Evolutionary conservation across 2,113 vertebrate genomes (phyloP).

Genomic region (Grallaria varia): DNA sequence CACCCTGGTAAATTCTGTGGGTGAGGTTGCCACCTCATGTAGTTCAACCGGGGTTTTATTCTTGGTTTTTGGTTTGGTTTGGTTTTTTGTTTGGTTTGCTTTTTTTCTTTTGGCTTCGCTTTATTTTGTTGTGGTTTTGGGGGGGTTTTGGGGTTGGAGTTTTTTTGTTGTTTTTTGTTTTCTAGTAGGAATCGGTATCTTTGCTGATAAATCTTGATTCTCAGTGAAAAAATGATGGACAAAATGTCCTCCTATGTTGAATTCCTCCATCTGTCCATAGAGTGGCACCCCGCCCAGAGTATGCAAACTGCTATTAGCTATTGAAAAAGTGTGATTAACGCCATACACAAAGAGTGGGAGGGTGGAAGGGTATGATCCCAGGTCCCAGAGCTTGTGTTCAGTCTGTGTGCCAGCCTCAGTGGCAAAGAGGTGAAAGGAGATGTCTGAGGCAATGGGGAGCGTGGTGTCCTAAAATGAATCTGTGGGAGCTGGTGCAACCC

Average conservation of each 20-base stretch:
- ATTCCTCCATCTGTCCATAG: neutral
- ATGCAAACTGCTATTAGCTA: neutral
- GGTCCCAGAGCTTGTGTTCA: rapidly evolving
- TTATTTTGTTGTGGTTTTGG: too few relatives aligned
- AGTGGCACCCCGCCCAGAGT: neutral
- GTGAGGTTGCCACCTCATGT: neutral
- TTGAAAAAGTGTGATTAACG: neutral
- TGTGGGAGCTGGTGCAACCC: neutral
- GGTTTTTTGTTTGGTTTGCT: too few relatives aligned
- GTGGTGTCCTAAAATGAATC: neutral
- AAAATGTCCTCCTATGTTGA: neutral
- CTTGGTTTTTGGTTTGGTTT: neutral
- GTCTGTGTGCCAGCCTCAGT: neutral
- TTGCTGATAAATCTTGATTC: neutral
- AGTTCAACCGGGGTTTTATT: too few relatives aligned
- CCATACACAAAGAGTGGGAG: neutral
- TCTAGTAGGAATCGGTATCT: neutral
- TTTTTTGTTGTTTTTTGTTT: neutral
- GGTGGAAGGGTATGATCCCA: neutral
- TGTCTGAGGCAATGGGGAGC: neutral
- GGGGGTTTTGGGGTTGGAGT: neutral
- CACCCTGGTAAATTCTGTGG: neutral
- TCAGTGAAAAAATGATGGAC: neutral
- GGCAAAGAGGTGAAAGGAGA: neutral
- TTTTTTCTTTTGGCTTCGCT: too few relatives aligned